Evolutionary conservation across 2,113 vertebrate species (phyloP).

Genomic region (Syrmaticus mikado): DNA sequence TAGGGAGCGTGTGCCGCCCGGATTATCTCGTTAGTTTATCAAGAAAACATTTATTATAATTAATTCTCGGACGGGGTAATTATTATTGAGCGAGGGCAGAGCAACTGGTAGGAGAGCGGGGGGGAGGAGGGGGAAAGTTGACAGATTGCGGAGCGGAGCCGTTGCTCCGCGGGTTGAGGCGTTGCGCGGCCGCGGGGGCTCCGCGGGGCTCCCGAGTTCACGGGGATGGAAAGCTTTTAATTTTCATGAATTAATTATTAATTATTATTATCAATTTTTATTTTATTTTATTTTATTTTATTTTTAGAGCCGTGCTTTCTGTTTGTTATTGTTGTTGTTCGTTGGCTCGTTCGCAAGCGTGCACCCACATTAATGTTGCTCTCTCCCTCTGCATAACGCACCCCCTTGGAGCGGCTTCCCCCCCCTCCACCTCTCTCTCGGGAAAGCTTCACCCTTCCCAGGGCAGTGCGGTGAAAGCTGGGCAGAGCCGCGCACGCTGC

Average conservation of each 20-base stretch:
- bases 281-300: no score
- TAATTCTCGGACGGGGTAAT: conserved; percentile 90
- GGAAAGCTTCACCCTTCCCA: background rate
- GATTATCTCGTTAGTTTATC: conserved; percentile 95
- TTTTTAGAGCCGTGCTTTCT: background rate
- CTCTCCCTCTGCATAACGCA: background rate
- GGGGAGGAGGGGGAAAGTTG: conserved; percentile 68
- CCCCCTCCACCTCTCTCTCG: background rate
- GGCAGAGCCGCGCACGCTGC: background rate
- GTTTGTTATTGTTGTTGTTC: background rate
- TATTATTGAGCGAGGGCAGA: conserved; percentile 90
- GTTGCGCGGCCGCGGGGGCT: conserved; percentile 58
- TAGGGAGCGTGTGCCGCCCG: conserved; percentile 90
- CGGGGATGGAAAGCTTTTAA: background rate
- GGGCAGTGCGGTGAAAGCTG: background rate
- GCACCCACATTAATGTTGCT: background rate
- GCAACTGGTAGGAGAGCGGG: conserved; percentile 84
- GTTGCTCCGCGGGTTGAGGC: conserved; percentile 78
- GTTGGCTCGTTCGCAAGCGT: background rate
- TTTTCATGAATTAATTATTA: background rate
- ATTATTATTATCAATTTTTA: no score
- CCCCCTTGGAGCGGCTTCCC: background rate
- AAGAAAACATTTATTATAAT: conserved; percentile 96
- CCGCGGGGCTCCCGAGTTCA: background rate
- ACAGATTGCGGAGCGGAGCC: conserved; percentile 92